Evolutionary conservation across 2,797 vertebrate species (phyloP).

Genomic region (Micropoecilia bifurca): DNA sequence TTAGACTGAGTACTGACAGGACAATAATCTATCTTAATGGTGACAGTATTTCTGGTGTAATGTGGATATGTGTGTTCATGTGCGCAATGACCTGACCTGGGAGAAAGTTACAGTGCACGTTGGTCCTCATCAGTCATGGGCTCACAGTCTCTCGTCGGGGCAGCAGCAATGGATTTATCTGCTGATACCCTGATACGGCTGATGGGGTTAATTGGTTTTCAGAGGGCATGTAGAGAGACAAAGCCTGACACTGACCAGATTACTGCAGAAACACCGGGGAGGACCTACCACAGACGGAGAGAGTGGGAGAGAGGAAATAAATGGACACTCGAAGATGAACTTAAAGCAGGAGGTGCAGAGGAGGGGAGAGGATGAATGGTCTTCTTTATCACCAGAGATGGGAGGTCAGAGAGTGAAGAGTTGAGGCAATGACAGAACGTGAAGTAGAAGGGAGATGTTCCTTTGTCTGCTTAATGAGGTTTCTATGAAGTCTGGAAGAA

Average conservation of each 20-base stretch:
- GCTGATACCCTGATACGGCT: constrained; percentile 72
- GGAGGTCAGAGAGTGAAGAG: constrained; percentile 20
- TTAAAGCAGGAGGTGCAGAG: constrained; percentile 21
- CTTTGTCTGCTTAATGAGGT: neutral
- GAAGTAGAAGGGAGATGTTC: neutral
- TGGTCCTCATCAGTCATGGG: constrained; percentile 23
- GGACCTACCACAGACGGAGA: constrained; percentile 31
- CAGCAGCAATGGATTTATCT: constrained; percentile 66
- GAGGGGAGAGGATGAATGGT: constrained; percentile 21
- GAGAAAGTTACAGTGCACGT: constrained; percentile 24
- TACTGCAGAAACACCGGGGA: constrained; percentile 51
- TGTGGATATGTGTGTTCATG: constrained; percentile 3
- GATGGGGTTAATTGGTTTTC: constrained; percentile 82
- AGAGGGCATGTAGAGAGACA: constrained; percentile 66
- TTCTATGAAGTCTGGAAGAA: neutral
- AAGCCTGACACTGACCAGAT: constrained; percentile 65
- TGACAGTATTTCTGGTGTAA: constrained; percentile 65
- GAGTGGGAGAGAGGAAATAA: constrained; percentile 40
- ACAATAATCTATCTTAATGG: constrained; percentile 71
- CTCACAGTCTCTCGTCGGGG: constrained; percentile 24
- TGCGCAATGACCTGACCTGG: constrained; percentile 13
- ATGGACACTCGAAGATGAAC: constrained; percentile 38
- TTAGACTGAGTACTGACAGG: constrained; percentile 49
- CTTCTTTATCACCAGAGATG: constrained; percentile 7
- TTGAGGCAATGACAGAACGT: constrained; percentile 1